Base-by-base conservation (phyloP, 2,113 vertebrate genomes). In the Bothrops jararaca region DNA sequence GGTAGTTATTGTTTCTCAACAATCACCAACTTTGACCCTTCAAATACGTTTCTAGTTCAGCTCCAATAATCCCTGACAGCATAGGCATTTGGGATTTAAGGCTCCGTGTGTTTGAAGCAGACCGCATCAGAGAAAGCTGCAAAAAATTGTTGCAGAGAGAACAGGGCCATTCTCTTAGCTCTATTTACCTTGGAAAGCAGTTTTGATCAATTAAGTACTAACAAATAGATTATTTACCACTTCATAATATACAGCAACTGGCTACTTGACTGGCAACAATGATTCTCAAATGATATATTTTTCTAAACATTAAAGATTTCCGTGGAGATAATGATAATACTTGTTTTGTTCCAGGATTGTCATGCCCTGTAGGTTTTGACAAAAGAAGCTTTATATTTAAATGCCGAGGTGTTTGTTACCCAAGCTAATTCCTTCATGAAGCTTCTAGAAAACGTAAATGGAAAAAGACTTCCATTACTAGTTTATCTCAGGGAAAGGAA, bases 401-500 rank as follows among this genome's bases (percentile, higher is more conserved):
- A 90, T 45, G 88, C 93, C 69, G 64, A 8, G 80, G 34, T 80
- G 50, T 15, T 95, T 94, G 89, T 85, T 23, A 92, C n/a, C 60
- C 60, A 88, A 80, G 53, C 52, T 85, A 0, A 24, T 91, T 90
- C 45, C 26, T n/a, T 52, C 53, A 85, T 15, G 64, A 69, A 13
- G 20, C 42, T 74, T 48, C 48, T 91, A 57, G 24, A n/a, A 45
- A 56, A 80, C 11, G 26, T 45, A 57, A 53, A 54, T 39, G 50
- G 50, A n/a, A 92, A 91, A 52, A 8, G 52, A 26, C 24, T 87
- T 86, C 87, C 12, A n/a, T 64, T 20, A 74, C 8, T 69, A 26
- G 18, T 87, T 50, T 34, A 91, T 2, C 23, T 18, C 45, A 42
- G 88, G 48, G 52, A 34, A 57, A 54, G 10, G 7, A 89, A 29